Percentiles rank a stretch among this genome's conserved stretches.
Conservation (phyloP, 2,888 invertebrate genomes). For the Coenonympha arcania region DNA sequence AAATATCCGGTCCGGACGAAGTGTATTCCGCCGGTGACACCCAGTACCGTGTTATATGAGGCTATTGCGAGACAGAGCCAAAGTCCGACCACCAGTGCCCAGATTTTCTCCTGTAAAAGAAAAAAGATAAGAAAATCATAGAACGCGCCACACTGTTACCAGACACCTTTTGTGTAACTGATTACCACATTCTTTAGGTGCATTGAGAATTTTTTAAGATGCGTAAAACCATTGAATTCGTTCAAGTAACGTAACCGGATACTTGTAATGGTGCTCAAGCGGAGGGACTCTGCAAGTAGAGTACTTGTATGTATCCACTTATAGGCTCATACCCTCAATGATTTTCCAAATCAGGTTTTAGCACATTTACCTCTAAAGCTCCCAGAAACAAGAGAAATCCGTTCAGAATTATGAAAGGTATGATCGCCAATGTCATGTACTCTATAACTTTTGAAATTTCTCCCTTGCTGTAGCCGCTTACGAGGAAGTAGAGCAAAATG, state of each 20-base stretch:
- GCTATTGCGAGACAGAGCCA: constrained; percentile 40
- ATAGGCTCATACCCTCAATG: too few species aligned
- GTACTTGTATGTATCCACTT: not conserved
- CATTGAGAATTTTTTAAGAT: too few species aligned
- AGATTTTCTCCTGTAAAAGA: constrained; percentile 33
- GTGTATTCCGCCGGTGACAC: constrained; percentile 36
- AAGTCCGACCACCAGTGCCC: constrained; percentile 32
- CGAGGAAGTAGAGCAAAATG: constrained; percentile 33
- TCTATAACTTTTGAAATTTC: constrained; percentile 31
- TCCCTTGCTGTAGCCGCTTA: constrained; percentile 34
- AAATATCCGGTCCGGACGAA: constrained; percentile 36
- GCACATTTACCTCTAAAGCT: constrained; percentile 41
- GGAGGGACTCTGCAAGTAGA: too few species aligned
- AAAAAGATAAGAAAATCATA: not conserved
- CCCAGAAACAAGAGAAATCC: constrained; percentile 43
- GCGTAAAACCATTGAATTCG: too few species aligned
- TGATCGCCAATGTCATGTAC: constrained; percentile 32
- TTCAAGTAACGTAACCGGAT: too few species aligned
- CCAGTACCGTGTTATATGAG: constrained; percentile 39
- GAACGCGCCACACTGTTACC: too few species aligned
- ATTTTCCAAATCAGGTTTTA: too few species aligned
- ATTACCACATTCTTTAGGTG: too few species aligned
- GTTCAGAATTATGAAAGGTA: constrained; percentile 37
- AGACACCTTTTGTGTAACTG: too few species aligned
- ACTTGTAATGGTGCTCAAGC: too few species aligned